phyloP scores from a whole-genome alignment of 1,140 invertebrate genomes.

The Bombus ignitus region DNA sequence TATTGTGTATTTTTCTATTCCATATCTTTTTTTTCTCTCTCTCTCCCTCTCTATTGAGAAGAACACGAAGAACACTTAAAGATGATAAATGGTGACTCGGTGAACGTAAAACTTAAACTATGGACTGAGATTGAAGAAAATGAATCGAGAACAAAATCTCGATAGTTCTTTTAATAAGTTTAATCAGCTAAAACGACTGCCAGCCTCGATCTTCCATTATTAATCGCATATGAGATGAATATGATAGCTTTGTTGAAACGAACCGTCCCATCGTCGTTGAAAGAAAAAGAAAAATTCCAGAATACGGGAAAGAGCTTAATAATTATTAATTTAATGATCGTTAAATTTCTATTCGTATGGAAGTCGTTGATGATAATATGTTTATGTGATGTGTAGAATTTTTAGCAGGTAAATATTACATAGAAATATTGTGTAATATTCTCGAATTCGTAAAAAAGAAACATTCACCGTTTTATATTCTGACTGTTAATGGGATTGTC shows the following conservation, averaged over 20 bases:
- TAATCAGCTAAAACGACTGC: conserved; percentile 13
- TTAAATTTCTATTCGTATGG: not conserved
- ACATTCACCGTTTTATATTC: not conserved
- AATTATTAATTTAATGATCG: not conserved
- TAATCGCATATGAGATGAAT: not conserved
- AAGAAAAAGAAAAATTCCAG: not conserved
- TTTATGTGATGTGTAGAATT: not conserved
- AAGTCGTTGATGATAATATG: not conserved
- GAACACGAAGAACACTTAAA: not conserved
- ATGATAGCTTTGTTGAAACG: not conserved
- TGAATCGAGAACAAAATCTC: too few species aligned
- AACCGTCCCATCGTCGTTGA: conserved; percentile 9
- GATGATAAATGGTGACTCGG: not conserved
- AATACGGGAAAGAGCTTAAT: conserved; percentile 1
- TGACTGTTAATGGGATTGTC: not conserved
- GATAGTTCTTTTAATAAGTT: not conserved
- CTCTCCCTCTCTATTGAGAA: too few species aligned
- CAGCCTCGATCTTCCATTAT: not conserved
- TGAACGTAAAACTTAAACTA: not conserved
- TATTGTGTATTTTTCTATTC: not conserved
- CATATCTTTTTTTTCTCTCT: too few species aligned
- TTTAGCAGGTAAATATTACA: not conserved
- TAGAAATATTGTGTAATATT: not conserved
- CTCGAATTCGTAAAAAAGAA: too few species aligned
- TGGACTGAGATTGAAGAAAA: not conserved